Evolutionary conservation across 2,888 invertebrate genomes (phyloP).

Genomic region (Bedellia somnulentella): DNA sequence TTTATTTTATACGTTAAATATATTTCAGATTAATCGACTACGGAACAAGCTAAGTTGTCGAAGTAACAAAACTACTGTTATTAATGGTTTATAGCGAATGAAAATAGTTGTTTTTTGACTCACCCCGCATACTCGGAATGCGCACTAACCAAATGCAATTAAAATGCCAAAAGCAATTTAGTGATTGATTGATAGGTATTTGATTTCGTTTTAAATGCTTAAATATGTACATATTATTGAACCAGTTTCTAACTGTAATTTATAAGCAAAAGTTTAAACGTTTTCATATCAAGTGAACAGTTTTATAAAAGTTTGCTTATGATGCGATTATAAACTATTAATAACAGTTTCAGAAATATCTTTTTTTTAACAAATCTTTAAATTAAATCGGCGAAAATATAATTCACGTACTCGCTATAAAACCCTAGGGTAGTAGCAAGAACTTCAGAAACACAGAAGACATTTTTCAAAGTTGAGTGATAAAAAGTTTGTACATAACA

Average conservation of each 20-base stretch:
- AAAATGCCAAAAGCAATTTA: slow-evolving; percentile 55
- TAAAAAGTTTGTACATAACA: too few relatives aligned
- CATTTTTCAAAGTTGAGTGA: too few relatives aligned
- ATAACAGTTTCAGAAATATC: too few relatives aligned
- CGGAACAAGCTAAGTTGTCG: slow-evolving; percentile 30
- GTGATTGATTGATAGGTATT: slow-evolving; percentile 36
- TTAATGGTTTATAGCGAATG: slow-evolving; percentile 69
- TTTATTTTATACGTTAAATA: not conserved
- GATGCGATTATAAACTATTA: too few relatives aligned
- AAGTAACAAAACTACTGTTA: slow-evolving; percentile 71
- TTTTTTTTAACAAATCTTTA: too few relatives aligned
- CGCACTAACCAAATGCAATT: slow-evolving; percentile 54
- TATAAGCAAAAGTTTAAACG: too few relatives aligned
- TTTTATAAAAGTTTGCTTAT: too few relatives aligned
- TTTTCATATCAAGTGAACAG: too few relatives aligned
- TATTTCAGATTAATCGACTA: slow-evolving; percentile 18
- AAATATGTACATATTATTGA: not conserved
- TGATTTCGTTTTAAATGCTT: slow-evolving; percentile 1
- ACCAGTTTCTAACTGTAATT: not conserved
- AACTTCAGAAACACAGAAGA: too few relatives aligned
- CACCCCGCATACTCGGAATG: slow-evolving; percentile 58
- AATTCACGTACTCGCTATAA: too few relatives aligned
- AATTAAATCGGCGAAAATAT: too few relatives aligned
- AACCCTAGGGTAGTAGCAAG: too few relatives aligned
- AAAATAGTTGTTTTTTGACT: slow-evolving; percentile 65